Evolutionary conservation across 2,888 invertebrate species (phyloP).

Genomic region (Chrysodeixis includens): DNA sequence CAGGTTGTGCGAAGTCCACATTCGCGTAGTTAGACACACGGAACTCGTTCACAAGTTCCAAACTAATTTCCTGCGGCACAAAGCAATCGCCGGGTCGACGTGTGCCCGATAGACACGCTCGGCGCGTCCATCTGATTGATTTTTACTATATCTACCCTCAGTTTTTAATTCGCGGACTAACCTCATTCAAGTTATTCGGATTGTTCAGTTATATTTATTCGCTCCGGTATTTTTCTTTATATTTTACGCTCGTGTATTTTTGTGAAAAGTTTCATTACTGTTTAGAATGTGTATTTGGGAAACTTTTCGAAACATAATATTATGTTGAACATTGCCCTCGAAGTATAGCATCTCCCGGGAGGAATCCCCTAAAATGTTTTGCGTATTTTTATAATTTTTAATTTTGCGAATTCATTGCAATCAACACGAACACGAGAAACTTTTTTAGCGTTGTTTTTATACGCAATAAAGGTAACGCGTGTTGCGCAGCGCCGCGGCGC

Average conservation of each 20-base stretch:
- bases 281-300: constrained; percentile 24
- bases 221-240: constrained; percentile 7
- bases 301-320: constrained; percentile 33
- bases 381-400: constrained; percentile 33
- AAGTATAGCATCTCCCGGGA: constrained; percentile 24
- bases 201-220: constrained; percentile 30
- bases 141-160: constrained; percentile 52
- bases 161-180: background rate
- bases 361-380: constrained; percentile 19
- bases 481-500: constrained; percentile 16
- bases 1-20: constrained; percentile 12
- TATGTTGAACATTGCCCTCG: constrained; percentile 32
- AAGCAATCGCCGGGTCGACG: constrained; percentile 80
- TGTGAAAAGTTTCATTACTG: constrained; percentile 24
- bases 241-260: constrained; percentile 33
- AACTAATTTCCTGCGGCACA: constrained; percentile 87
- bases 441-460: constrained; percentile 48
- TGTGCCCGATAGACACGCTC: constrained; percentile 70
- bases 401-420: constrained; percentile 54
- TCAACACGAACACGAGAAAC: constrained; percentile 39
- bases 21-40: constrained; percentile 45
- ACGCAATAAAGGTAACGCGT: constrained; percentile 42
- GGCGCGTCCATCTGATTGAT: constrained; percentile 73
- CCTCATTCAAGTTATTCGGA: constrained; percentile 18
- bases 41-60: constrained; percentile 74